Conservation (phyloP, 2,888 invertebrate genomes). For the Orthosia cruda region DNA sequence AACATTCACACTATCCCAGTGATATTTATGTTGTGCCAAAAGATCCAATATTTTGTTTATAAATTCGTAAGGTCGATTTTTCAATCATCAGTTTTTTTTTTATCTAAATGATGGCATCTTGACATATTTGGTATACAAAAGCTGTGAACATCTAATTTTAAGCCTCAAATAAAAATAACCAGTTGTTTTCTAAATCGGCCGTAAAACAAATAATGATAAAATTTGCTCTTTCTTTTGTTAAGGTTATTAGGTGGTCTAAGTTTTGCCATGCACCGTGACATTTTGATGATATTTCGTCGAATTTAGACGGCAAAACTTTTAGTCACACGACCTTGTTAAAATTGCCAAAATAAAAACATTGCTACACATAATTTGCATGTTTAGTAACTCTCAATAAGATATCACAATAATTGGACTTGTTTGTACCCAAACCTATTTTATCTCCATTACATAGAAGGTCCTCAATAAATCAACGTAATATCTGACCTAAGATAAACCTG, state of each 20-base stretch:
- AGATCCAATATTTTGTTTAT: no score
- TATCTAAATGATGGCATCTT: no score
- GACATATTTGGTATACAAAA: background rate
- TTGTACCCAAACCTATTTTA: slow-evolving; percentile 14
- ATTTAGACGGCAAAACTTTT: background rate
- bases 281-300: background rate
- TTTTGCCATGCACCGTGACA: background rate
- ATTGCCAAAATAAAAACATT: background rate
- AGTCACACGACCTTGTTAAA: background rate
- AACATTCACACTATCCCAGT: no score
- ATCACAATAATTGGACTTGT: background rate
- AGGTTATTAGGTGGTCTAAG: background rate
- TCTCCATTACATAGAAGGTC: slow-evolving; percentile 2
- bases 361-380: slow-evolving; percentile 3
- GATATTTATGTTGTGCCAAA: no score
- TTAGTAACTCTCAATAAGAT: slow-evolving; percentile 4
- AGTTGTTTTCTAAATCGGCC: no score
- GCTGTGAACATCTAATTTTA: no score
- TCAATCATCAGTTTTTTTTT: no score
- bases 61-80: no score
- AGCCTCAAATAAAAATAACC: no score
- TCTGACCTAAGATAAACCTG: slow-evolving; percentile 37
- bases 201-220: background rate
- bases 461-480: slow-evolving; percentile 25
- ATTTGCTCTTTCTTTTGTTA: background rate